Percentiles rank a stretch among this genome's conserved stretches.
These are phyloP conservation scores for Lepus europaeus DNA, from an alignment of 2,113 vertebrate genomes.

Conservation along the genomic window DNA sequence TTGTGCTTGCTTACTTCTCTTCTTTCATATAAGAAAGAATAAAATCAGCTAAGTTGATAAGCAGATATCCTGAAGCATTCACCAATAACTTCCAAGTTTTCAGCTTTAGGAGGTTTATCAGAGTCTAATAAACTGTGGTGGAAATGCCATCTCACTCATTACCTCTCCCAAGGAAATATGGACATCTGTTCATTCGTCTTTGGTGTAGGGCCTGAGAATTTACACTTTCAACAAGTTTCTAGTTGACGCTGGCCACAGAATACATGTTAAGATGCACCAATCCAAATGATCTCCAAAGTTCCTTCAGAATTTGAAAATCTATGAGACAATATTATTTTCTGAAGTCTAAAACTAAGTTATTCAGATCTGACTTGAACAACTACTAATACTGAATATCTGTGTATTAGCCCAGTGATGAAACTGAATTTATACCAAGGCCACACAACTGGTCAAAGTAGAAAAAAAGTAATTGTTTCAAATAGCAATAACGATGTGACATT, in stretches of 20 bases:
- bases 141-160: background rate
- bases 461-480: slow-evolving; percentile 11
- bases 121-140: background rate
- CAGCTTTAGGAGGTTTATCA: background rate
- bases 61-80: background rate
- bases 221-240: background rate
- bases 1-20: background rate
- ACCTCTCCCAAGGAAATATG: background rate
- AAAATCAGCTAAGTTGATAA: background rate
- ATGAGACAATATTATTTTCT: background rate
- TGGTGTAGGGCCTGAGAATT: background rate
- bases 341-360: background rate
- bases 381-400: background rate
- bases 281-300: background rate
- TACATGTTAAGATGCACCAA: background rate
- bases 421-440: background rate
- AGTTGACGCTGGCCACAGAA: background rate
- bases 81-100: background rate
- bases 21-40: background rate
- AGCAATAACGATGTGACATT: background rate
- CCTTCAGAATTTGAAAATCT: slow-evolving; percentile 21
- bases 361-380: slow-evolving; percentile 5
- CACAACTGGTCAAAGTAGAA: background rate
- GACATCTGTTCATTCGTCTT: background rate
- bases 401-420: background rate